These are phyloP conservation scores for Lithophane semibrunnea DNA, from an alignment of 2,888 invertebrate genomes.

Conservation along the genomic window DNA sequence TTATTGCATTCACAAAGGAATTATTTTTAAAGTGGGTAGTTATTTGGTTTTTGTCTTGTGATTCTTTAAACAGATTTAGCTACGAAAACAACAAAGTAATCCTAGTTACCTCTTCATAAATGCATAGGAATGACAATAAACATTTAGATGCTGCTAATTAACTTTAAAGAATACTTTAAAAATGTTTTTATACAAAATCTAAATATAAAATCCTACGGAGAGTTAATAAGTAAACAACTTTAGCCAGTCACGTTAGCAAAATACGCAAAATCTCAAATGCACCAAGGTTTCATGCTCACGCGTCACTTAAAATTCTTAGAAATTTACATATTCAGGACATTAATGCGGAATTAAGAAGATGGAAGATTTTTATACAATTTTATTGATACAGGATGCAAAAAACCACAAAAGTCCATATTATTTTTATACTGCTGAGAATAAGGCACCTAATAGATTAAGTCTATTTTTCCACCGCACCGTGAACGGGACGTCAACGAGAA, in stretches of 20 bases:
- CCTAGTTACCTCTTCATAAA: neutral
- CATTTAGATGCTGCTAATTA: constrained; percentile 3
- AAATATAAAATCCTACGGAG: constrained; percentile 12
- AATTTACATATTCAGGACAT: constrained; percentile 3
- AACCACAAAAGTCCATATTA: neutral
- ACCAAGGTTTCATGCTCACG: constrained; percentile 37
- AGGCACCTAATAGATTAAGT: neutral
- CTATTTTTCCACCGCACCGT: no score
- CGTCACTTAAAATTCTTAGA: constrained; percentile 24
- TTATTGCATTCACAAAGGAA: neutral
- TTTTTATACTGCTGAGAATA: neutral
- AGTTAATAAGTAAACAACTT: constrained; percentile 16
- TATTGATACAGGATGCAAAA: constrained; percentile 2
- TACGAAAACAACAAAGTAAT: neutral
- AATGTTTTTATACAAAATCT: neutral
- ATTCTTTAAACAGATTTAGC: neutral
- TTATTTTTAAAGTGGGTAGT: neutral
- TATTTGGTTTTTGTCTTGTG: neutral
- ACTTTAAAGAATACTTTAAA: neutral
- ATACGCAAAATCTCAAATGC: constrained; percentile 8
- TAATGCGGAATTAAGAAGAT: neutral
- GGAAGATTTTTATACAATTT: constrained; percentile 13
- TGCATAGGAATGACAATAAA: neutral
- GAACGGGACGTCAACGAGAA: no score
- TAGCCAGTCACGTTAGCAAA: constrained; percentile 20